Conservation (phyloP, 2,888 invertebrate genomes). For the Calliphora vomitoria region DNA sequence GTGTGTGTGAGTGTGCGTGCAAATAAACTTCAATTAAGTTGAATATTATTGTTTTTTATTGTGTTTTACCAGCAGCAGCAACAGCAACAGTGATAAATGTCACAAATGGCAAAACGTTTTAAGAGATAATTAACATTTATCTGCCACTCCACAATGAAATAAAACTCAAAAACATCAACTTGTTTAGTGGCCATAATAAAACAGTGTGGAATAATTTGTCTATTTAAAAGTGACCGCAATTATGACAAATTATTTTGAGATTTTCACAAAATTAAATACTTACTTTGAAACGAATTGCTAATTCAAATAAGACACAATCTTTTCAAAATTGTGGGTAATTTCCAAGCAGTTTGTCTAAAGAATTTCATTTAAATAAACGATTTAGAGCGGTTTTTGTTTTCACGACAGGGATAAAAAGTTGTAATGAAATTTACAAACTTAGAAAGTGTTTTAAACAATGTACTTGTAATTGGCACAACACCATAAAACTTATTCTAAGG, state of each 20-base stretch:
- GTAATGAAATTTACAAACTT: neutral
- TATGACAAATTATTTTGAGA: slow-evolving; percentile 64
- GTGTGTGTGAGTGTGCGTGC: slow-evolving; percentile 12
- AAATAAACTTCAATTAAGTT: slow-evolving; percentile 69
- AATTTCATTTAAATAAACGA: neutral
- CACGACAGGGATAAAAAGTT: neutral
- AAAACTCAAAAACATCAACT: slow-evolving; percentile 51
- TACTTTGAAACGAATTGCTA: neutral
- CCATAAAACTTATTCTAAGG: too few relatives aligned
- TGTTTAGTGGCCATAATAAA: slow-evolving; percentile 57
- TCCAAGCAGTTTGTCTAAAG: neutral
- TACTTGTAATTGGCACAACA: too few relatives aligned
- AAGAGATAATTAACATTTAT: slow-evolving; percentile 63
- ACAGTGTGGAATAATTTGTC: slow-evolving; percentile 51
- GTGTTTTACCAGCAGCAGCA: slow-evolving; percentile 7
- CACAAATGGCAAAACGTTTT: slow-evolving; percentile 66
- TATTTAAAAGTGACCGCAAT: slow-evolving; percentile 58
- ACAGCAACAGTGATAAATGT: slow-evolving; percentile 62
- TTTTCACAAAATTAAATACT: slow-evolving; percentile 26
- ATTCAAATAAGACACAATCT: neutral
- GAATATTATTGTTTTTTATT: slow-evolving; percentile 59
- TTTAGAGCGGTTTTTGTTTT: neutral
- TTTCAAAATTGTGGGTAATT: slow-evolving; percentile 7
- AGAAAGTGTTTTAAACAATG: neutral
- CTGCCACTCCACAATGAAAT: slow-evolving; percentile 35